These are phyloP conservation scores for Reticulitermes lucifugus DNA, from an alignment of 2,888 invertebrate species.

Conservation along the genomic window DNA sequence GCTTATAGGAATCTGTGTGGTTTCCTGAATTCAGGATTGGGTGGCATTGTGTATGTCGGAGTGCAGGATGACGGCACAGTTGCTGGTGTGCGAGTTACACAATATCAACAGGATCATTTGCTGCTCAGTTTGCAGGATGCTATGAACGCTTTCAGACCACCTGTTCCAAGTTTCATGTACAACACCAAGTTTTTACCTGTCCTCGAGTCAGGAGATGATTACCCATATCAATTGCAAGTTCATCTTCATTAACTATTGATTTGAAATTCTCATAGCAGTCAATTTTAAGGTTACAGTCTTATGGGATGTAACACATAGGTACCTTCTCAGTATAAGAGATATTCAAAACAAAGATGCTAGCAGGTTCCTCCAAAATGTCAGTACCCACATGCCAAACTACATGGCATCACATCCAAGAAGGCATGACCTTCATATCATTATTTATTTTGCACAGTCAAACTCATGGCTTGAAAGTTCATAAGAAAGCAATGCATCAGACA, in stretches of 20 bases:
- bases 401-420: no score
- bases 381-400: no score
- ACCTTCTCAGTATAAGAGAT: no score
- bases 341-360: no score
- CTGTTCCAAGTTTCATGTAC: slow-evolving; percentile 52
- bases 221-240: slow-evolving; percentile 26
- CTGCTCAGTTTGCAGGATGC: slow-evolving; percentile 53
- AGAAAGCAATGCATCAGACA: no score
- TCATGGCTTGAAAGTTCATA: no score
- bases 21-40: slow-evolving; percentile 62
- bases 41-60: slow-evolving; percentile 62
- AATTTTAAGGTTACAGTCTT: no score
- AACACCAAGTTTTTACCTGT: slow-evolving; percentile 54
- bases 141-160: slow-evolving; percentile 54
- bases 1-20: slow-evolving; percentile 60
- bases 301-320: no score
- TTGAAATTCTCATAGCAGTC: no score
- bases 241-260: background rate
- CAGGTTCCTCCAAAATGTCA: no score
- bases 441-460: no score
- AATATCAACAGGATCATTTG: slow-evolving; percentile 58
- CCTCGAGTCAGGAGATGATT: slow-evolving; percentile 38
- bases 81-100: slow-evolving; percentile 59
- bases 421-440: no score
- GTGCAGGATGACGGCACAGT: slow-evolving; percentile 60